Evolutionary conservation across 2,113 vertebrate genomes (phyloP), one percentile per base, ranked within the genome.

Genomic region (Scartelaos histophorus): DNA sequence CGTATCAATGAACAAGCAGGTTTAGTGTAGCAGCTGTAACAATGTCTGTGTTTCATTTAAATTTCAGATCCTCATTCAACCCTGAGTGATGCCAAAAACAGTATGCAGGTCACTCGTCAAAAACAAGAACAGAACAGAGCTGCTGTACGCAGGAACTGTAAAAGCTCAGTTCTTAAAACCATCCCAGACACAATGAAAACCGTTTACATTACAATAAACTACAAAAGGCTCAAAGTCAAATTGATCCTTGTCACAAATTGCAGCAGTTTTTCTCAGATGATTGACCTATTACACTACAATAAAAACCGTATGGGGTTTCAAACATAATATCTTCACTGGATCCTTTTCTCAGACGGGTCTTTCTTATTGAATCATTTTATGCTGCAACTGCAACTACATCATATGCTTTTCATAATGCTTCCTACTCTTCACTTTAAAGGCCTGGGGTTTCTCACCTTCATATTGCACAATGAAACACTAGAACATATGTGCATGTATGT

Each of bases 161-260:
- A 21, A 56, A 24, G n/a, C 19, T 19, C 10, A 19, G 10, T 7
- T 54, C 13, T n/a, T 54, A 78, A 80, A 72, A 60, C 61, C 60
- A 74, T 72, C 57, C 77, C 68, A 71, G 75, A 81, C 46, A 25
- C 57, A 84, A 80, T 47, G 76, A 67, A 67, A n/a, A 60, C 54
- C 13, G 84, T 83, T 73, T 69, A 71, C 53, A 82, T 79, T 74
- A 73, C 71, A 75, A 84, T 78, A 5, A 64, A 25, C 17, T 29
- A 5, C 7, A 71, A 65, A n/a, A 62, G 15, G 47, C 53, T 67
- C 43, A 9, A 47, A 73, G 79, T 75, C 64, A 64, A 71, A 88
- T 78, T 76, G 82, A 89, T 88, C 47, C 70, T 73, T 58, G 73
- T 60, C 49, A 69, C 51, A 75, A 70, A 88, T 82, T 38, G 68